Conservation (phyloP, 1,140 invertebrate species). For the Drosophila tani region DNA sequence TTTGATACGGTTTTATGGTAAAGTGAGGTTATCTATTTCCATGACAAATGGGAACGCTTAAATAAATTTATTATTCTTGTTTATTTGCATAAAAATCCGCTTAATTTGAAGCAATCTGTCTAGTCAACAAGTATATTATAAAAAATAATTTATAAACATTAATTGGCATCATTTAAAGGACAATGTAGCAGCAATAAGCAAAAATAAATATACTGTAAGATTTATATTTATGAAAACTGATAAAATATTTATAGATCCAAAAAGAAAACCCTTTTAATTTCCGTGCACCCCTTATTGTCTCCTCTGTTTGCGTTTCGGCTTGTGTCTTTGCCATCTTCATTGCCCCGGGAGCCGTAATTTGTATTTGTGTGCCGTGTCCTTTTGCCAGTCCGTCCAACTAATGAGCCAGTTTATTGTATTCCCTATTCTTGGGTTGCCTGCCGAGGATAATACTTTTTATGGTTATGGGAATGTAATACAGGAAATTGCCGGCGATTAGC, state of each 20-base stretch:
- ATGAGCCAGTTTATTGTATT: constrained; percentile 48
- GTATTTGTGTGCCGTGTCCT: constrained; percentile 55
- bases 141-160: neutral
- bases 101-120: constrained; percentile 1
- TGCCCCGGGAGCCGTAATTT: constrained; percentile 55
- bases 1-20: neutral
- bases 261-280: neutral
- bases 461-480: constrained; percentile 51
- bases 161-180: neutral
- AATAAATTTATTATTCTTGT: neutral
- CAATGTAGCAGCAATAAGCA: neutral
- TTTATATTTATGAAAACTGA: neutral
- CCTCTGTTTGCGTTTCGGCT: constrained; percentile 45
- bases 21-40: neutral
- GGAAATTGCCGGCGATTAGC: constrained; percentile 59
- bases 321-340: constrained; percentile 49
- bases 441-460: constrained; percentile 54
- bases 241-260: neutral
- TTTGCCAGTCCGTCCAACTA: constrained; percentile 25
- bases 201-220: neutral
- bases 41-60: neutral
- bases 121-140: neutral
- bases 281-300: constrained; percentile 40
- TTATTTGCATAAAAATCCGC: constrained; percentile 4
- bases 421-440: constrained; percentile 12